Evolutionary conservation across 1,140 invertebrate species (phyloP).

Genomic region (Argopecten irradians): DNA sequence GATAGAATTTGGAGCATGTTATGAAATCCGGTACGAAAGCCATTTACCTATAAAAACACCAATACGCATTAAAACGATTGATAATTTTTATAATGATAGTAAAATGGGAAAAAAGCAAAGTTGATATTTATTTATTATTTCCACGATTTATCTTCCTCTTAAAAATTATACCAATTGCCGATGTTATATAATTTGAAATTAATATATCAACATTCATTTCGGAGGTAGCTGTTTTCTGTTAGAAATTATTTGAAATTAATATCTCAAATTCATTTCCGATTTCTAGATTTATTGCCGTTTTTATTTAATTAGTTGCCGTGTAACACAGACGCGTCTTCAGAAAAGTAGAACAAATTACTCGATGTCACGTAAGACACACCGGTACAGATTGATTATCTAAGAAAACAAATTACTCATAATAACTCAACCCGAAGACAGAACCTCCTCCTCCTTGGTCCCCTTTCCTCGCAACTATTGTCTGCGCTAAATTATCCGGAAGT

Average conservation of each 20-base stretch:
- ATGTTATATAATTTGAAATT: background rate
- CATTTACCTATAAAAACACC: no score
- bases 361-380: constrained; percentile 13
- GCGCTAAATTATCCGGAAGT: constrained; percentile 11
- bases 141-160: background rate
- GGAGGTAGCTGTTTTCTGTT: background rate
- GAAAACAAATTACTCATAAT: constrained; percentile 19
- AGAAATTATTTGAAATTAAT: constrained; percentile 19
- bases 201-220: constrained; percentile 7
- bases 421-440: background rate
- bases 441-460: background rate
- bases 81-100: no score
- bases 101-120: no score
- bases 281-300: background rate
- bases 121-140: background rate
- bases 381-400: constrained; percentile 22
- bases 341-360: background rate
- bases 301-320: constrained; percentile 3
- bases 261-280: constrained; percentile 22
- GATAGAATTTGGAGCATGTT: no score
- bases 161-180: background rate
- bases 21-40: no score
- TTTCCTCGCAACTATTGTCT: background rate
- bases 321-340: background rate
- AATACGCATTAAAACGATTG: no score